Conservation (phyloP, 2,797 vertebrate species). For the Allobates femoralis region DNA sequence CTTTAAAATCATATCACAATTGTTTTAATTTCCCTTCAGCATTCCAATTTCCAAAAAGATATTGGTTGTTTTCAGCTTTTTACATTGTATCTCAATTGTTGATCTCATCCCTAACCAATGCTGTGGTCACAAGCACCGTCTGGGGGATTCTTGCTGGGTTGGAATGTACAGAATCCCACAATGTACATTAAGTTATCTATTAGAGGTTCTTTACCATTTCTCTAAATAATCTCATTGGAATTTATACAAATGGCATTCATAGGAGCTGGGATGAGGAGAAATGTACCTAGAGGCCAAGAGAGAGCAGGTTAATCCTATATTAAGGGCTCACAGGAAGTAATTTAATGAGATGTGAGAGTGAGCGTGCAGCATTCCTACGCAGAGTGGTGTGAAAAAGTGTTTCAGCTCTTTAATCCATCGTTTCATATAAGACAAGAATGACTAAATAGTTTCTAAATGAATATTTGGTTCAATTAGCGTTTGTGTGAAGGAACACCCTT, state of each 20-base stretch:
- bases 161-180: constrained; percentile 10
- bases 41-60: background rate
- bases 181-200: background rate
- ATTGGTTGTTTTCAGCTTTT: background rate
- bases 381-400: no score
- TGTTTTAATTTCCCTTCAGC: background rate
- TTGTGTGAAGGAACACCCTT: no score
- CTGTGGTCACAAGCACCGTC: background rate
- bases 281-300: background rate
- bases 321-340: background rate
- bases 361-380: no score
- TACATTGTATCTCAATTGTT: background rate
- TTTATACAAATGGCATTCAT: background rate
- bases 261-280: background rate
- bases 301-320: background rate
- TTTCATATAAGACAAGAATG: no score
- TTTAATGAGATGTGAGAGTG: background rate
- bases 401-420: no score
- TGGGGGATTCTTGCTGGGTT: background rate
- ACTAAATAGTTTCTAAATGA: no score
- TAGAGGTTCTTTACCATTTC: background rate
- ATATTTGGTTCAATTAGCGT: no score
- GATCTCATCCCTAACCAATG: background rate
- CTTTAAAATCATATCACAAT: no score
- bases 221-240: constrained; percentile 13